phyloP scores from a whole-genome alignment of 1,140 invertebrate species.

The Copidosoma floridanum region DNA sequence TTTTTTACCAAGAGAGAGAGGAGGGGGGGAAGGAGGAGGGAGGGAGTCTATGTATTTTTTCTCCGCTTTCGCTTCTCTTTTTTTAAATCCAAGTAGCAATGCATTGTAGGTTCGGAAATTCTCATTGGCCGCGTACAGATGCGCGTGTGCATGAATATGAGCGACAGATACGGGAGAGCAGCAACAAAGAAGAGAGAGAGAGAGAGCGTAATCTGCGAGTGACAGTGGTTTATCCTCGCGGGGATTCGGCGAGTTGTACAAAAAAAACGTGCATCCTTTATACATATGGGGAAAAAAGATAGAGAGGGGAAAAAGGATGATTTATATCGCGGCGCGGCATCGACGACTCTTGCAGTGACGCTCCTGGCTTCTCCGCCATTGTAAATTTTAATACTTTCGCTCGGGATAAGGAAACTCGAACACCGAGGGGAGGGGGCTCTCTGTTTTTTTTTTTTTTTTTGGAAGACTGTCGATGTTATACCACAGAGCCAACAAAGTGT shows the following conservation, averaged over 20 bases:
- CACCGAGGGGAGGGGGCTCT: no score
- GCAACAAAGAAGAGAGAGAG: conserved; percentile 9
- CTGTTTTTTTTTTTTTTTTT: neutral
- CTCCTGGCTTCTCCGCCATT: neutral
- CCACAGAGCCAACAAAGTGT: no score
- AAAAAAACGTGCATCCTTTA: no score
- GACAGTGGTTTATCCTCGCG: conserved; percentile 22
- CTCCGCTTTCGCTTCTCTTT: conserved; percentile 16
- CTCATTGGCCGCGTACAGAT: conserved; percentile 34
- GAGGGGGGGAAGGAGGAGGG: no score
- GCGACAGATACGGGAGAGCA: neutral
- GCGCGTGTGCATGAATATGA: neutral
- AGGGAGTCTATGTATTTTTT: no score
- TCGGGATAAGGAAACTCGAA: neutral
- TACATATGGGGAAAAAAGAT: neutral
- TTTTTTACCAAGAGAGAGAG: conserved; percentile 41
- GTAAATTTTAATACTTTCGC: conserved; percentile 8
- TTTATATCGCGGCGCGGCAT: conserved; percentile 14
- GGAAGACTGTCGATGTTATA: no score
- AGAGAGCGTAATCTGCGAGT: conserved; percentile 22
- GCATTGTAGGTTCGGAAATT: no score
- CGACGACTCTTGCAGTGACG: conserved; percentile 14
- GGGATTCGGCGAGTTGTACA: neutral
- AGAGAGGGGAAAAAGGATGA: conserved; percentile 13
- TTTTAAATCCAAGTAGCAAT: conserved; percentile 28